These are phyloP conservation scores for Girardinichthys multiradiatus DNA, from an alignment of 2,113 vertebrate species.

Conservation along the genomic window DNA sequence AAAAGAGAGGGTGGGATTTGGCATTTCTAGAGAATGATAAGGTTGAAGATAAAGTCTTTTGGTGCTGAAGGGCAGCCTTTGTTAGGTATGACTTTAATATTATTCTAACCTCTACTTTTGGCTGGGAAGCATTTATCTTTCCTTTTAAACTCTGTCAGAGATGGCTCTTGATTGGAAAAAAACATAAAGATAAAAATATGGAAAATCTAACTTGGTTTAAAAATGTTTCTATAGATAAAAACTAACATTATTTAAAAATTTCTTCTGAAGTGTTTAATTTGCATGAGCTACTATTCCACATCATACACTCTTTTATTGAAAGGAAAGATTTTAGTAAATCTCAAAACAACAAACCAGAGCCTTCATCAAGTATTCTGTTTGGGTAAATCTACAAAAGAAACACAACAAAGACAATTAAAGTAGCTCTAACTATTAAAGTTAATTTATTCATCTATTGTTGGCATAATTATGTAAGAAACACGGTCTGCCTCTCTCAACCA, in stretches of 20 bases:
- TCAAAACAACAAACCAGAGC: neutral
- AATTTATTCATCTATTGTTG: neutral
- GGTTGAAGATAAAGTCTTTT: constrained; percentile 47
- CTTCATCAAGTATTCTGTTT: constrained; percentile 1
- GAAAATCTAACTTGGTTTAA: constrained; percentile 38
- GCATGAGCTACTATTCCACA: constrained; percentile 27
- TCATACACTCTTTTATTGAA: constrained; percentile 7
- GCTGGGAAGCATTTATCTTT: constrained; percentile 42
- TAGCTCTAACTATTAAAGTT: neutral
- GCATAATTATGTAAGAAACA: neutral
- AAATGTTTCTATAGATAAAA: neutral
- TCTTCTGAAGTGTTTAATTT: constrained; percentile 27
- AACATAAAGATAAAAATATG: constrained; percentile 30
- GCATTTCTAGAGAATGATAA: constrained; percentile 29
- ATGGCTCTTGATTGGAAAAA: constrained; percentile 22
- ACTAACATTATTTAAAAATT: constrained; percentile 20
- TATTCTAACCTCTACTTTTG: constrained; percentile 67
- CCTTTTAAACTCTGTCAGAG: constrained; percentile 26
- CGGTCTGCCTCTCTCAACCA: neutral
- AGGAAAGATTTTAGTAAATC: constrained; percentile 21
- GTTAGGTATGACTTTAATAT: constrained; percentile 68
- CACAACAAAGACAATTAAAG: neutral
- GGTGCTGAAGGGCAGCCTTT: constrained; percentile 35
- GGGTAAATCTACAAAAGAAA: neutral
- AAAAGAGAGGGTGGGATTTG: constrained; percentile 1